Base-by-base conservation (phyloP, 2,888 invertebrate species). In the Subacronicta megacephala region DNA sequence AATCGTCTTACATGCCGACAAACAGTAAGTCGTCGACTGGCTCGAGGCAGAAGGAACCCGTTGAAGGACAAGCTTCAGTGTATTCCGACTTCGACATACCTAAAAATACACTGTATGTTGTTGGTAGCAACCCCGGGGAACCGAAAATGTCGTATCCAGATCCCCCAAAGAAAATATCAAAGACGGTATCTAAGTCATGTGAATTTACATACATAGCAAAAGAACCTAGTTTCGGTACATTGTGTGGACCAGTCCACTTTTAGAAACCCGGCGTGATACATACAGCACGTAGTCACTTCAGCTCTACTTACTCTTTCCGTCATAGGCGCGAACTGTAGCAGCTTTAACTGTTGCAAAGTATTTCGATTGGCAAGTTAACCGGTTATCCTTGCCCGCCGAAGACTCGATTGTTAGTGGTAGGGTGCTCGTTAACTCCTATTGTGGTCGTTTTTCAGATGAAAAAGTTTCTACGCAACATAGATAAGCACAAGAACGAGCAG, bases 101-200 rank as follows among this genome's bases (percentile, higher is more conserved):
- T 6, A 93, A 93, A 64, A 93, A 84, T 63, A 94, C 94, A n/a
- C 75, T 94, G 69, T 87, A 90, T 56, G 93, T 93, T 17, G 84
- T 92, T 16, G 94, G 94, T 6, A 94, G 94, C 68, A 93, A 94
- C 62, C 94, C 94, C 1, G 93, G 94, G 3, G 94, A 94, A 63
- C 93, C 93, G 15, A 94, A 94, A 76, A 93, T 91, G 87, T 89
- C 87, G 0, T 94, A 93, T 69, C 84, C 81, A 46, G 93, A 94
- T 68, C 85, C 92, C 7, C 92, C 93, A 1, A 92, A 93, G 78
- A 94, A 93, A 80, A 89, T 93, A 52, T 91, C 93, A 3, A 94
- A 93, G 83, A 90, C 91, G 70, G 93, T 93, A 80, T n/a, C 37
- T 65, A 64, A 37, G 38, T 45, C 53, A 44, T 59, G 52, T 42